Base-by-base conservation (phyloP, 2,888 invertebrate genomes). In the Oxycera nigricornis region DNA sequence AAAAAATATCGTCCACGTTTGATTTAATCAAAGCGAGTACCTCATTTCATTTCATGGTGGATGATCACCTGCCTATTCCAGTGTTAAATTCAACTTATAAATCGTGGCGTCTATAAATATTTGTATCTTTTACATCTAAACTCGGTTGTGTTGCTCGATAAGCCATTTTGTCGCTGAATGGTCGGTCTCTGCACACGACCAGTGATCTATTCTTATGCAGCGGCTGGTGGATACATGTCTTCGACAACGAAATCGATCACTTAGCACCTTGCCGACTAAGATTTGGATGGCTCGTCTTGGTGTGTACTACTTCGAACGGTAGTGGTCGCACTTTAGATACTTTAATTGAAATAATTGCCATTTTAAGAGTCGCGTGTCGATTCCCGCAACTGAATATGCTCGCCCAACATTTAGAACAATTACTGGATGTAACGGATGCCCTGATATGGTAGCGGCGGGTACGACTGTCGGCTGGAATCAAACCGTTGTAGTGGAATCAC, bases 321-420 rank as follows among this genome's bases (percentile, higher is more conserved):
- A 2, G 4, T 22, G 11, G 22, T 59, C 17, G 59, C 2, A n/a
- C 30, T 14, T 26, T n/a, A 3, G 59, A n/a, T n/a, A n/a, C n/a
- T 14, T 46, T 7, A 65, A 39, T 65, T 39, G 41, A 39, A 65
- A 65, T 65, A 65, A 65, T 65, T 65, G 65, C 65, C 41, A 65
- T 41, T 41, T 65, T 39, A 26, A 39, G 65, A 11, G 39, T 41
- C 46, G 17, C 11, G 6, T 41, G 17, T 6, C 24, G 65, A 26
- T 17, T 39, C 24, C 4, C 24, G 14, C 3, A 65, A 39, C 22
- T 41, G 39, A 41, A 24, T 65, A 41, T n/a, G 24, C 22, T n/a
- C 24, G 39, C 24, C 24, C n/a, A 65, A 35, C 2, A 41, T 39
- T 41, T 2, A 30, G 65, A 20, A 65, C 22, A 41, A 65, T 65